phyloP scores from a whole-genome alignment of 1,140 invertebrate genomes.

The Ptiloglossa arizonensis region DNA sequence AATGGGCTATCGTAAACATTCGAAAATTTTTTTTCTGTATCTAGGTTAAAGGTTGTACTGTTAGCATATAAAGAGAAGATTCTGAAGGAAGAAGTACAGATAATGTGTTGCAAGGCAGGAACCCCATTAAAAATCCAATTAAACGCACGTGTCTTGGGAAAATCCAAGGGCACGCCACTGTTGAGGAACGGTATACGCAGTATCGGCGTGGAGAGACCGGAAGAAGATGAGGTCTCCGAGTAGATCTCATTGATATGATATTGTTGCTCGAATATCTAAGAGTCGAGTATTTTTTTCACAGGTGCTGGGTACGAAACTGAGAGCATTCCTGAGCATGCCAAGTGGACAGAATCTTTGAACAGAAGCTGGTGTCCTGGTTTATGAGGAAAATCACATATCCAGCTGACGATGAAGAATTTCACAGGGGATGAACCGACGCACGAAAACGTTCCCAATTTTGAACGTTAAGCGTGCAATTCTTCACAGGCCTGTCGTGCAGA shows the following conservation, averaged over 20 bases:
- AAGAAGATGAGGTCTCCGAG: conserved; percentile 74
- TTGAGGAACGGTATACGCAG: conserved; percentile 82
- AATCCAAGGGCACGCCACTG: conserved; percentile 82
- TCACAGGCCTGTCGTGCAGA: neutral
- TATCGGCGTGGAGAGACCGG: conserved; percentile 77
- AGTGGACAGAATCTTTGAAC: conserved; percentile 9
- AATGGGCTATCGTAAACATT: neutral
- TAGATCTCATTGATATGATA: conserved; percentile 42
- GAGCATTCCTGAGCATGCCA: conserved; percentile 19
- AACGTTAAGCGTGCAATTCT: conserved; percentile 14
- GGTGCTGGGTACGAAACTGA: conserved; percentile 35
- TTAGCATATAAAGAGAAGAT: conserved; percentile 82
- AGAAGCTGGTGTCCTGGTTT: neutral
- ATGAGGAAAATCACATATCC: neutral
- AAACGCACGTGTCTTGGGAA: conserved; percentile 80
- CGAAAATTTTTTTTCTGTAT: conserved; percentile 20
- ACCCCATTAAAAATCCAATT: conserved; percentile 76
- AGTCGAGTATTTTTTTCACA: conserved; percentile 42
- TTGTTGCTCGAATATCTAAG: conserved; percentile 26
- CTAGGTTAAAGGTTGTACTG: conserved; percentile 81
- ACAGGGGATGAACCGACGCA: neutral
- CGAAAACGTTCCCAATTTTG: conserved; percentile 24
- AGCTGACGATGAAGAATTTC: neutral
- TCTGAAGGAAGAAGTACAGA: conserved; percentile 77
- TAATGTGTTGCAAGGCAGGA: conserved; percentile 71